Conservation (phyloP, 2,888 invertebrate genomes). For the Dendrolimus pini region DNA sequence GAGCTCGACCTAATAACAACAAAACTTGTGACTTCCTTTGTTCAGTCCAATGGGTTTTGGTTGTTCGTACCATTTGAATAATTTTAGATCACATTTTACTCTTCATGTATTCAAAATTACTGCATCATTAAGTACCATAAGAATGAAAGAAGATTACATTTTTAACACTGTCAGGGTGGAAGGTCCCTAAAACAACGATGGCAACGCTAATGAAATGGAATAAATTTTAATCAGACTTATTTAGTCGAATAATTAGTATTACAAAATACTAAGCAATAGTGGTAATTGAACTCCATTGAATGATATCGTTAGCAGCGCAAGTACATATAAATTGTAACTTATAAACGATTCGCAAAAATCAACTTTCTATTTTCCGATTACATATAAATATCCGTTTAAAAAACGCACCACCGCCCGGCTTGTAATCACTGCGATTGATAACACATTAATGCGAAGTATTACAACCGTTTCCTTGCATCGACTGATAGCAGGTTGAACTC, state of each 20-base stretch:
- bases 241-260: no score
- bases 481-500: slow-evolving; percentile 1
- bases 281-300: no score
- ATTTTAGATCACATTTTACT: neutral
- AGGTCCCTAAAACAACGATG: no score
- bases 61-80: slow-evolving; percentile 8
- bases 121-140: neutral
- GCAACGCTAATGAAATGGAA: no score
- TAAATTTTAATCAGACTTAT: no score
- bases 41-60: slow-evolving; percentile 33
- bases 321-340: neutral
- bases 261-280: no score
- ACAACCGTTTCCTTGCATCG: slow-evolving; percentile 15
- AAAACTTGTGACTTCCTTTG: slow-evolving; percentile 49
- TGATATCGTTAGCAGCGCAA: no score
- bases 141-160: no score
- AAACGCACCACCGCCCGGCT: slow-evolving; percentile 20
- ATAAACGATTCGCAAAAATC: slow-evolving; percentile 16
- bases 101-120: neutral
- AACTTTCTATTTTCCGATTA: slow-evolving; percentile 25
- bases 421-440: slow-evolving; percentile 30
- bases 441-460: slow-evolving; percentile 16
- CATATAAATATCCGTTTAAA: slow-evolving; percentile 18
- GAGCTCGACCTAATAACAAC: slow-evolving; percentile 35
- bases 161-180: no score